Evolutionary conservation across 2,113 vertebrate species (phyloP).

Genomic region (Colossoma macropomum): DNA sequence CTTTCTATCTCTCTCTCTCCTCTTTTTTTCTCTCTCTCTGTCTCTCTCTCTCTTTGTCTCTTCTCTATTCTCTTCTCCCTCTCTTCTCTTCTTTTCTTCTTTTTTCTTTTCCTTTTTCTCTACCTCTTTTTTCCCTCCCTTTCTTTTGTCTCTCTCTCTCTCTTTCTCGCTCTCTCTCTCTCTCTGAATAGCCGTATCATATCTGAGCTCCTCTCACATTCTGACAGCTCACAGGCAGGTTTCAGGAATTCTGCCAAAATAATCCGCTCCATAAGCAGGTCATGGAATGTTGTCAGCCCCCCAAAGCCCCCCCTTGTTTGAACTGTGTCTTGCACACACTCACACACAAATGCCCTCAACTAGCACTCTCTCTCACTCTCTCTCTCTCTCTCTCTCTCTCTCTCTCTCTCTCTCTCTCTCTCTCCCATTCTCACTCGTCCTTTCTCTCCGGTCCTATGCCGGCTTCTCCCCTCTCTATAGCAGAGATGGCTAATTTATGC

Average conservation of each 20-base stretch:
- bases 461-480: slow-evolving; percentile 59
- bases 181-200: slow-evolving; percentile 60
- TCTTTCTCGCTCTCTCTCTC: neutral
- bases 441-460: slow-evolving; percentile 47
- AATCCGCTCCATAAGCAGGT: slow-evolving; percentile 61
- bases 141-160: slow-evolving; percentile 53
- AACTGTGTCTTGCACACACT: neutral
- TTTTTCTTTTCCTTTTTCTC: neutral
- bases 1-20: slow-evolving; percentile 57
- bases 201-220: slow-evolving; percentile 81
- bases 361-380: no score
- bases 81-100: neutral
- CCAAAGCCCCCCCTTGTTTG: slow-evolving; percentile 22
- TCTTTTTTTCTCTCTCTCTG: slow-evolving; percentile 48
- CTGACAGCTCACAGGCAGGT: slow-evolving; percentile 55
- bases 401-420: no score
- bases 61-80: slow-evolving; percentile 72
- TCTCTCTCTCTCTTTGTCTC: slow-evolving; percentile 56
- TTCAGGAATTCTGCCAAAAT: slow-evolving; percentile 61
- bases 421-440: neutral
- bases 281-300: slow-evolving; percentile 50
- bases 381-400: neutral
- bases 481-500: slow-evolving; percentile 71
- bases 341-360: neutral
- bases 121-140: slow-evolving; percentile 54